Evolutionary conservation across 2,888 invertebrate species (phyloP), one percentile per base, ranked within the genome.

Genomic region (Plusia festucae): DNA sequence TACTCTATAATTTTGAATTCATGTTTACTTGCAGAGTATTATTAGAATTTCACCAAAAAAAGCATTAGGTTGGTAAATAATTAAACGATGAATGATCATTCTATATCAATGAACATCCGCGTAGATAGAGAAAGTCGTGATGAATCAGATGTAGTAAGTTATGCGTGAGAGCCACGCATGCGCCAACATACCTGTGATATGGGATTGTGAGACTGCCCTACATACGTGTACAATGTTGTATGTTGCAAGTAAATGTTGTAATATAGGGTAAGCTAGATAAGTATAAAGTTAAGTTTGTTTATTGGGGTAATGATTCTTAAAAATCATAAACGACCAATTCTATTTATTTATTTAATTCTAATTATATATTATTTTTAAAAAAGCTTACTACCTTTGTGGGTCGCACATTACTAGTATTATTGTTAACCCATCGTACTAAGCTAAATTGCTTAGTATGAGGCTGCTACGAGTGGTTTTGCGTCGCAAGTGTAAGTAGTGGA

Each of bases 121-220:
- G 44, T 66, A 51, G 73, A 77, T 65, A 65, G 78, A 77, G 82
- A 83, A 83, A 82, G 82, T 81, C 8, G 60, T 70, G 65, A 64
- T 76, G 76, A 69, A 75, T 81, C 81, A 77, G 71, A 62, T 70
- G 63, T 68, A 20, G 71, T 76, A 75, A 63, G 53, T 65, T 51
- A 44, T 54, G 69, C 57, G 72, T 67, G 65, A 65, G 63, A 75
- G 58, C 68, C 57, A 65, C 22, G 20, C 59, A 60, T 59, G 52
- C 53, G 64, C 40, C 40, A 58, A 68, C 77, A 54, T 68, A 66
- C 56, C 20, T 40, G 52, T 68, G 69, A 65, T 71, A 68, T 52
- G 62, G 58, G 58, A 63, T 65, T 70, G 62, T 68, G 51, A 57
- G 70, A 64, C 62, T 70, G 74, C 66, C 64, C 70, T 58, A 79